Conservation (phyloP, 2,113 vertebrate genomes). For the Monopterus albus region DNA sequence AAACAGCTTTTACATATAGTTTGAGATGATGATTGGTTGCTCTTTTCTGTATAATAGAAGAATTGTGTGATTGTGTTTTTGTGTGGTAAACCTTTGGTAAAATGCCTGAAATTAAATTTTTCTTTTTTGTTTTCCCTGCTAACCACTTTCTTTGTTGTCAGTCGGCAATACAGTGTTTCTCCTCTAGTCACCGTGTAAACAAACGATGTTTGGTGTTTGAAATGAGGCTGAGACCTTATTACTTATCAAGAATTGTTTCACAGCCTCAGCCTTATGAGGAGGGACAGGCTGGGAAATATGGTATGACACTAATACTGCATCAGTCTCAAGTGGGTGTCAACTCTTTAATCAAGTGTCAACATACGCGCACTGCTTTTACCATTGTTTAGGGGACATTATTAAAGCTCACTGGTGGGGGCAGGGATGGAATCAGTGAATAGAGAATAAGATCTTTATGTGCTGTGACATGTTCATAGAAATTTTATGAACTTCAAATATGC, state of each 20-base stretch:
- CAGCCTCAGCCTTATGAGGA: slow-evolving; percentile 1
- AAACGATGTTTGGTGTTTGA: neutral
- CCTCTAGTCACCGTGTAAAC: neutral
- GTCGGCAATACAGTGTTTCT: neutral
- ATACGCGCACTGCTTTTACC: neutral
- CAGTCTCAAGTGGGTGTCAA: slow-evolving; percentile 5
- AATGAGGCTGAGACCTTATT: slow-evolving; percentile 3
- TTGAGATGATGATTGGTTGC: neutral
- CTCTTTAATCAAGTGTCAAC: slow-evolving; percentile 16
- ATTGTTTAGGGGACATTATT: neutral
- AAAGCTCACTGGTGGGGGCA: neutral
- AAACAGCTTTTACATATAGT: neutral
- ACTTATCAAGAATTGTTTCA: neutral
- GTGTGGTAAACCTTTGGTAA: no score
- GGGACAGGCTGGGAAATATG: neutral
- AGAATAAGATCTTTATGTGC: slow-evolving; percentile 24
- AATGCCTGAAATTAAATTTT: slow-evolving; percentile 8
- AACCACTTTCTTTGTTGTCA: neutral
- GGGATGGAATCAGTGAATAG: neutral
- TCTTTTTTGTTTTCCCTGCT: neutral
- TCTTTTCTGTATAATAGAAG: neutral
- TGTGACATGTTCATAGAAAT: slow-evolving; percentile 2
- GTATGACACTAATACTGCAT: slow-evolving; percentile 6
- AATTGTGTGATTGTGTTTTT: neutral
- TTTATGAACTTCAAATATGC: slow-evolving; percentile 9